These are phyloP conservation scores for Morone saxatilis DNA, from an alignment of 2,113 vertebrate genomes.

Conservation along the genomic window DNA sequence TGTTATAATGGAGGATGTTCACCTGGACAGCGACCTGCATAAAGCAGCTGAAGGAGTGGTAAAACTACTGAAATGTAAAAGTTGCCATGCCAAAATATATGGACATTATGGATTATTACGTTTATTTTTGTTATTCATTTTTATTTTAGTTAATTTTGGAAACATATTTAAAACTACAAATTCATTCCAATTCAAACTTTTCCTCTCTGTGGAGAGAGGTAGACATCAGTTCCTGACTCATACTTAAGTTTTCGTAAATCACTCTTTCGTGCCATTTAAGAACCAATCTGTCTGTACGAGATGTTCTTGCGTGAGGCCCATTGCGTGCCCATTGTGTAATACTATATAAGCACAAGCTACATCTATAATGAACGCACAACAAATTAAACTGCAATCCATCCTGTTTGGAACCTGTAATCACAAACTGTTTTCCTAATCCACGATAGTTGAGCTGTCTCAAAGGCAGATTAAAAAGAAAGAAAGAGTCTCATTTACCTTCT, in stretches of 20 bases:
- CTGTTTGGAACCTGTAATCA: neutral
- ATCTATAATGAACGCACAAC: neutral
- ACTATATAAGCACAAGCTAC: neutral
- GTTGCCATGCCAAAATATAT: too few relatives aligned
- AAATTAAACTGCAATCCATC: neutral
- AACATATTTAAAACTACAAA: too few relatives aligned
- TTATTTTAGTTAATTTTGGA: too few relatives aligned
- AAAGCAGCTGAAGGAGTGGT: neutral
- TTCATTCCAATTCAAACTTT: too few relatives aligned
- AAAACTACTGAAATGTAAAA: too few relatives aligned
- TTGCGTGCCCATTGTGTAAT: neutral
- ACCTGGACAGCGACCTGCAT: neutral
- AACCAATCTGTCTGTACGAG: neutral
- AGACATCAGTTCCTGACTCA: neutral
- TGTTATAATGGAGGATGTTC: neutral
- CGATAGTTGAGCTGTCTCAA: neutral
- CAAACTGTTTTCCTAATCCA: neutral
- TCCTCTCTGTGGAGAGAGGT: neutral
- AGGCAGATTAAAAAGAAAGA: neutral
- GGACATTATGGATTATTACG: neutral
- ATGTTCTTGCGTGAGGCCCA: neutral
- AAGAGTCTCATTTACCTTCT: constrained; percentile 81
- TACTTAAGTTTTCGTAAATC: neutral
- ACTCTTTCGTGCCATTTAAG: neutral
- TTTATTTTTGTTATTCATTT: too few relatives aligned